Conservation (phyloP, 2,113 vertebrate species). For the Carollia perspicillata region DNA sequence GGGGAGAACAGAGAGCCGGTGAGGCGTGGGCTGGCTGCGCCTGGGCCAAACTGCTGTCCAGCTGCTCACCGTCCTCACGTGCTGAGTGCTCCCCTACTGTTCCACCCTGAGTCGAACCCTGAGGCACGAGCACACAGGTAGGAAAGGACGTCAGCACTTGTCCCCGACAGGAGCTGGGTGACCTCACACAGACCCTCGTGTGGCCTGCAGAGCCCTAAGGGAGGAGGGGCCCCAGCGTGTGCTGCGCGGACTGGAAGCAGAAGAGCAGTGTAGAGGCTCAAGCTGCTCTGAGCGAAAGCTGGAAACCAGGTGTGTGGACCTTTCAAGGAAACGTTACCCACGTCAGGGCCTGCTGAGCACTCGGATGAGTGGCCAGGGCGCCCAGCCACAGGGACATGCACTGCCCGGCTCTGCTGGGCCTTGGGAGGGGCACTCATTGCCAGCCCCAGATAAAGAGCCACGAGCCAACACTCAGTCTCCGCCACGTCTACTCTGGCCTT, state of each 20-base stretch:
- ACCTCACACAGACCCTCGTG: background rate
- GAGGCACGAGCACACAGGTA: background rate
- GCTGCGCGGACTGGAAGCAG: background rate
- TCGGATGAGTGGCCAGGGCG: too few relatives aligned
- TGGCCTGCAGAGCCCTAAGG: background rate
- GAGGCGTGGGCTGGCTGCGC: background rate
- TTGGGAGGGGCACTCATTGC: background rate
- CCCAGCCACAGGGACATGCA: background rate
- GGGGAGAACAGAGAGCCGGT: background rate
- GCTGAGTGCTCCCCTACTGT: background rate
- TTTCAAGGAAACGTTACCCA: too few relatives aligned
- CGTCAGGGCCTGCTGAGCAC: background rate
- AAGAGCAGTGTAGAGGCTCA: background rate
- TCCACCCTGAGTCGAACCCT: too few relatives aligned
- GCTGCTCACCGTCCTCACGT: background rate
- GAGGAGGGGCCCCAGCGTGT: background rate
- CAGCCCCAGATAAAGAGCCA: background rate
- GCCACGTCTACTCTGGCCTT: fast-evolving
- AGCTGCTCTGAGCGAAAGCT: too few relatives aligned
- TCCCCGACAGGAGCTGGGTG: background rate
- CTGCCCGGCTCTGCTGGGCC: background rate
- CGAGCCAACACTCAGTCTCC: fast-evolving
- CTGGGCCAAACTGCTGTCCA: too few relatives aligned
- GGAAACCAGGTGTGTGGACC: too few relatives aligned
- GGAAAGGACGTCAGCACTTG: background rate